Conservation (phyloP, 2,113 vertebrate species). For the Aptenodytes forsteri region DNA sequence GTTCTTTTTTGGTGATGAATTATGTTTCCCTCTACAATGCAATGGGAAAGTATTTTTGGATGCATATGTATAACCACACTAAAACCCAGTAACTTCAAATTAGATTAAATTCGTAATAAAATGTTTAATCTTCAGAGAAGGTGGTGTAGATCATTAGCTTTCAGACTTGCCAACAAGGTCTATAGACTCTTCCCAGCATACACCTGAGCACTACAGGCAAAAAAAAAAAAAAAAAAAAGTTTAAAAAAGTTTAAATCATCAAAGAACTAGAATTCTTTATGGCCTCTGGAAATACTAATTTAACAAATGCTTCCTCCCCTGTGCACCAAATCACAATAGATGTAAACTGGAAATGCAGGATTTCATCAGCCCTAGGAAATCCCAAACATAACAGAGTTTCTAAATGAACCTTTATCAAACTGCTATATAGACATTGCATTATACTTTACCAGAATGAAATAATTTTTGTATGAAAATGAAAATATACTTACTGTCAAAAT, state of each 20-base stretch:
- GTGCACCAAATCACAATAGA: not conserved
- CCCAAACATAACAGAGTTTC: not conserved
- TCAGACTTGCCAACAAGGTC: slow-evolving; percentile 91
- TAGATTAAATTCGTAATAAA: not conserved
- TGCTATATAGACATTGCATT: not conserved
- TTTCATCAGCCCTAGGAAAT: not conserved
- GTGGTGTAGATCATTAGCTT: not conserved
- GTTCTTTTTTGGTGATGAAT: not conserved
- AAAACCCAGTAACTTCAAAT: slow-evolving; percentile 25
- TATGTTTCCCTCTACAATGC: not conserved
- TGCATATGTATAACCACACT: not conserved
- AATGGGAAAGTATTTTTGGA: not conserved
- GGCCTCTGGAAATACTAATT: not conserved
- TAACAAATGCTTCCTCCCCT: not conserved
- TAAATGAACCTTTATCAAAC: not conserved
- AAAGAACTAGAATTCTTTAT: not conserved
- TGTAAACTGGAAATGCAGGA: not conserved
- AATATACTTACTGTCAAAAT: slow-evolving; percentile 85
- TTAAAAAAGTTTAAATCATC: not conserved
- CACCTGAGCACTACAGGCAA: slow-evolving; percentile 86
- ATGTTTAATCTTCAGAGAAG: slow-evolving; percentile 20
- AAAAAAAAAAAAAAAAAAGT: not conserved
- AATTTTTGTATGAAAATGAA: not conserved
- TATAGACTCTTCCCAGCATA: slow-evolving; percentile 95
- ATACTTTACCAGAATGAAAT: not conserved